Base-by-base conservation (phyloP, 2,797 vertebrate genomes). In the Acanthiza pusilla region DNA sequence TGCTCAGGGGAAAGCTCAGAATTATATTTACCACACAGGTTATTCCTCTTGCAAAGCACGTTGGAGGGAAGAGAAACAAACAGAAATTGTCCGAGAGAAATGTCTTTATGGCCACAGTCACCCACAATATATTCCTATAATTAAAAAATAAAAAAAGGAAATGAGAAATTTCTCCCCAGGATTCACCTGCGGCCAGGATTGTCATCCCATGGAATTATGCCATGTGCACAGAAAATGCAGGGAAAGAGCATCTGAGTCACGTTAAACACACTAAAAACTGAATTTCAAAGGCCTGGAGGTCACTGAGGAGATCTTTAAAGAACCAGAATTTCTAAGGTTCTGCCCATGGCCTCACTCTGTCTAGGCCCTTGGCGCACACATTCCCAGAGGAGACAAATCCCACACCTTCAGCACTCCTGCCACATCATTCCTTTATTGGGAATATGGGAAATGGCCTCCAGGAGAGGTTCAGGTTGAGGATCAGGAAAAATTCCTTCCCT, bases 281-380 rank as follows among this genome's bases (percentile, higher is more conserved):
- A n/a, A 50, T 86, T 89, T 86, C 65, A 55, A 88, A 78, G 47
- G 74, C 34, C 27, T 76, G 30, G 20, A 82, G 51, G 48, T 32
- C 29, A 15, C 67, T 73, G 70, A n/a, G 48, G 47, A 78, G 19
- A 7, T 36, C 75, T 85, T 75, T 75, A 12, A 47, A 45, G 62
- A 57, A 57, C 5, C 30, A 61, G 29, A 45, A 57, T 48, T 62
- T 8, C 40, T 11, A 8, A 0, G 6, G 27, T 43, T 15, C 22
- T 16, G 6, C 14, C 11, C 2, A 2, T 17, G 27, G 2, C 7
- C 2, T 9, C 11, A 5, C 11, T 32, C 16, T 15, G 20, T 8
- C 5, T 16, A 32, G 32, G 36, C 23, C 38, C 27, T 30, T 11
- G 32, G 26, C 3, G 4, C 30, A 8, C 21, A 8, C 11, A 5